phyloP scores from a whole-genome alignment of 2,888 invertebrate species.

The Tachina lurida region DNA sequence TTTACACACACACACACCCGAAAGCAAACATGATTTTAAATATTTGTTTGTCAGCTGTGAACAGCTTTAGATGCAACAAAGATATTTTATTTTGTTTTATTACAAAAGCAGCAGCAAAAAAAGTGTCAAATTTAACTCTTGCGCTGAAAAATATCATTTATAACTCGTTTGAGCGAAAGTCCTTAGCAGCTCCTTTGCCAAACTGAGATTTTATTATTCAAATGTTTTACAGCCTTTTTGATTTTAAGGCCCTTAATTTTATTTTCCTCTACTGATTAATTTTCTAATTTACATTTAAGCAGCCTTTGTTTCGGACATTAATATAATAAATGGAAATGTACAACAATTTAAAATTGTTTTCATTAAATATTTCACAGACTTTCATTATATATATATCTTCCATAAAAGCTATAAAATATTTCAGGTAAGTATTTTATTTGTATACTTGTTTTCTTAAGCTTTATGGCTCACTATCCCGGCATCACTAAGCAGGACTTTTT shows the following conservation, averaged over 20 bases:
- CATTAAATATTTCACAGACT: constrained; percentile 76
- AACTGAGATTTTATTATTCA: constrained; percentile 12
- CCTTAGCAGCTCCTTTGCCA: neutral
- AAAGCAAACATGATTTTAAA: constrained; percentile 11
- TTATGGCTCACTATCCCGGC: neutral
- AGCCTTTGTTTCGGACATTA: neutral
- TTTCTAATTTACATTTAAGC: neutral
- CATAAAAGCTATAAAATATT: neutral
- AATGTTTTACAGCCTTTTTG: neutral
- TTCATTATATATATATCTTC: neutral
- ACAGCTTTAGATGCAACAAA: neutral
- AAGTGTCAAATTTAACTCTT: neutral
- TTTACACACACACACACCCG: neutral
- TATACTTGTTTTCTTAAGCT: neutral
- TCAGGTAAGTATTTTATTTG: neutral
- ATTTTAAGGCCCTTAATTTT: constrained; percentile 12
- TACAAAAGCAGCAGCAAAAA: neutral
- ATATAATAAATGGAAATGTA: constrained; percentile 5
- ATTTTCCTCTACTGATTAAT: neutral
- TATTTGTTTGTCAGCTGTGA: neutral
- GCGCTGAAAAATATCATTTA: neutral
- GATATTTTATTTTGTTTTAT: neutral
- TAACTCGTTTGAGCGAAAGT: neutral
- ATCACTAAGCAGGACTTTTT: neutral
- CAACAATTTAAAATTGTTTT: constrained; percentile 73